Evolutionary conservation across 1,140 invertebrate species (phyloP).

Genomic region (Zaprionus taronus): DNA sequence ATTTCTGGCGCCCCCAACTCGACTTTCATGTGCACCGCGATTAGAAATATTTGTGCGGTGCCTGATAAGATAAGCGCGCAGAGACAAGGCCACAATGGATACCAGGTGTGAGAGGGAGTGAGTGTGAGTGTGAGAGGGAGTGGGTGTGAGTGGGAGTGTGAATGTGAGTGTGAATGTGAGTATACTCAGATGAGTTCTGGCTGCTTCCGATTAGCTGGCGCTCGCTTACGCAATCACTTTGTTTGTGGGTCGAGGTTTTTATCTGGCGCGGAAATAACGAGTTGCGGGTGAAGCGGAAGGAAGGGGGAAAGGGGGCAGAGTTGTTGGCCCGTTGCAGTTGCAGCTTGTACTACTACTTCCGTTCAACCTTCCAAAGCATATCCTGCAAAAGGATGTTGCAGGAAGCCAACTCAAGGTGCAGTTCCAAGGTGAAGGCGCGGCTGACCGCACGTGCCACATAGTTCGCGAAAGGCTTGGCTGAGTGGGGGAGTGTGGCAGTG

Average conservation of each 20-base stretch:
- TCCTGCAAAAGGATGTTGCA: slow-evolving; percentile 42
- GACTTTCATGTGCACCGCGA: slow-evolving; percentile 23
- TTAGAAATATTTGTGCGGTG: slow-evolving; percentile 12
- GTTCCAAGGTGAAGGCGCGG: slow-evolving; percentile 30
- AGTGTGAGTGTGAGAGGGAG: background rate
- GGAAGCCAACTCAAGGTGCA: slow-evolving; percentile 13
- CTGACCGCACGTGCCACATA: slow-evolving; percentile 52
- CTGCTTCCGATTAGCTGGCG: background rate
- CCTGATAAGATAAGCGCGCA: slow-evolving; percentile 23
- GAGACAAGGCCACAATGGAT: background rate
- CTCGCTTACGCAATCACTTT: background rate
- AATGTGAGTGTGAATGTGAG: background rate
- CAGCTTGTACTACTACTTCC: slow-evolving; percentile 31
- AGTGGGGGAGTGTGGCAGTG: background rate
- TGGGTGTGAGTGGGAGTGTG: background rate
- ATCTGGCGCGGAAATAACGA: background rate
- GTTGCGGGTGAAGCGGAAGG: background rate
- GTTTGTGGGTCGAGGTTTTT: slow-evolving; percentile 1
- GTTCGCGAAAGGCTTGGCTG: slow-evolving; percentile 68
- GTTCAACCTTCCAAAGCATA: slow-evolving; percentile 7
- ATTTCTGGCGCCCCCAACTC: slow-evolving; percentile 1
- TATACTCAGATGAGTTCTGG: slow-evolving; percentile 14
- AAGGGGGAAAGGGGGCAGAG: background rate
- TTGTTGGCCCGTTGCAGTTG: background rate
- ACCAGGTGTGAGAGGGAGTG: background rate